Percentiles rank a stretch among this genome's conserved stretches.
Evolutionary conservation across 64 coral and sea anemone genomes (phyloP).

Genomic region (Pocillopora verrucosa): DNA sequence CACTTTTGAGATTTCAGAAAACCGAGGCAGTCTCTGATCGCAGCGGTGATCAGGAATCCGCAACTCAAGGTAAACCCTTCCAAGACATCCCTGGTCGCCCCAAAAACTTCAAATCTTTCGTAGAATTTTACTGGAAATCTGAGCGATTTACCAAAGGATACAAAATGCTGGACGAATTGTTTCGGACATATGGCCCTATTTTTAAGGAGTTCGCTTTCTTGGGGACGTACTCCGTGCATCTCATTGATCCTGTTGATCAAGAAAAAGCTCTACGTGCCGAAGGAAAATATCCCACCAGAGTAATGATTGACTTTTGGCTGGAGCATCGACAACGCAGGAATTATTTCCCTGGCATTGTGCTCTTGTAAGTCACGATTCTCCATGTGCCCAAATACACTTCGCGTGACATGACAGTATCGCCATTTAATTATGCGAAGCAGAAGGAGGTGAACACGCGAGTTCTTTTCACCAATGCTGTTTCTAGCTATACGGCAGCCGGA

Average conservation of each 20-base stretch:
- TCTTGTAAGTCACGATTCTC: neutral
- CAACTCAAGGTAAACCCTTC: neutral
- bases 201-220: conserved; percentile 37
- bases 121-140: neutral
- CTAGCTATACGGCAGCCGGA: too few relatives aligned
- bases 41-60: neutral
- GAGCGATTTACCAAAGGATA: conserved; percentile 7
- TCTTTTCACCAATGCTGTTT: too few relatives aligned
- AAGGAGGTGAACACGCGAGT: too few relatives aligned
- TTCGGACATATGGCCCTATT: conserved; percentile 45
- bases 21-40: neutral
- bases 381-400: neutral
- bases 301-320: neutral
- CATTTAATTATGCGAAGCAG: too few relatives aligned
- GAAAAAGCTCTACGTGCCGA: conserved; percentile 37
- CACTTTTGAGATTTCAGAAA: neutral
- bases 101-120: neutral
- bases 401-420: too few relatives aligned
- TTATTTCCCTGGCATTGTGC: neutral
- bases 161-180: neutral
- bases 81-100: conserved; percentile 47
- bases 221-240: neutral
- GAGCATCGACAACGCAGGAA: conserved; percentile 21
- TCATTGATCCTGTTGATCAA: conserved; percentile 21
- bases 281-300: conserved; percentile 38